Evolutionary conservation across 2,113 vertebrate genomes (phyloP).

Genomic region (Beaufortia kweichowensis): DNA sequence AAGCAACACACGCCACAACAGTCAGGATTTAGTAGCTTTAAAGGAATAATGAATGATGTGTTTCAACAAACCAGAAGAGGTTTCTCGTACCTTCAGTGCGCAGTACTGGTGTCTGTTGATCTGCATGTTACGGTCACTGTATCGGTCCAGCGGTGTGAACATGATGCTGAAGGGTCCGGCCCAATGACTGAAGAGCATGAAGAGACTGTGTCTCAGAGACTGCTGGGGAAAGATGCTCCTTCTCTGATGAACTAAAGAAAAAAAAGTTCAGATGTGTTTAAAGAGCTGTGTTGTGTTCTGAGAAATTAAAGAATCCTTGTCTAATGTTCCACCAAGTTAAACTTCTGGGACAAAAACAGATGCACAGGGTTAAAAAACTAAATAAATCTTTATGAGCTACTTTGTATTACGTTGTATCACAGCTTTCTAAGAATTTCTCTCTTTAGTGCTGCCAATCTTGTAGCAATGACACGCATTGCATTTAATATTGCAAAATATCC

Average conservation of each 20-base stretch:
- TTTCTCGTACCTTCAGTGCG: slow-evolving; percentile 87
- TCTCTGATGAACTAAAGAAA: slow-evolving; percentile 89
- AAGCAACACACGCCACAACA: slow-evolving; percentile 42
- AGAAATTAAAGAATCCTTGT: too few species aligned
- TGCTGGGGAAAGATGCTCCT: slow-evolving; percentile 97
- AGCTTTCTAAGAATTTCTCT: too few species aligned
- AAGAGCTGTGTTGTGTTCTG: neutral
- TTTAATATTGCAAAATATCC: neutral
- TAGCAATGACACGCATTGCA: neutral
- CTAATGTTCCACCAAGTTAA: too few species aligned
- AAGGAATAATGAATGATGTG: neutral
- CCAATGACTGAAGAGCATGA: slow-evolving; percentile 99
- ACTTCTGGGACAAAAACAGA: too few species aligned
- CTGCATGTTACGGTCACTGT: slow-evolving; percentile 97
- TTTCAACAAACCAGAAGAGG: neutral
- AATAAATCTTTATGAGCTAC: too few species aligned
- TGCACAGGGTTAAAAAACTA: too few species aligned
- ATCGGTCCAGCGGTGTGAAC: slow-evolving; percentile 98
- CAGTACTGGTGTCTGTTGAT: slow-evolving; percentile 99
- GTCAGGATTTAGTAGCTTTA: neutral
- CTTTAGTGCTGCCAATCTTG: neutral
- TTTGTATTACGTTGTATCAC: too few species aligned
- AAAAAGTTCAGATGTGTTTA: neutral
- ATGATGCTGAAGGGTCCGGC: slow-evolving; percentile 99
- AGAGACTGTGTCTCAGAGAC: slow-evolving; percentile 95